Percentiles rank a stretch among this genome's conserved stretches.
These are phyloP conservation scores for Zaprionus lineosus DNA, from an alignment of 2,888 invertebrate genomes.

Conservation along the genomic window DNA sequence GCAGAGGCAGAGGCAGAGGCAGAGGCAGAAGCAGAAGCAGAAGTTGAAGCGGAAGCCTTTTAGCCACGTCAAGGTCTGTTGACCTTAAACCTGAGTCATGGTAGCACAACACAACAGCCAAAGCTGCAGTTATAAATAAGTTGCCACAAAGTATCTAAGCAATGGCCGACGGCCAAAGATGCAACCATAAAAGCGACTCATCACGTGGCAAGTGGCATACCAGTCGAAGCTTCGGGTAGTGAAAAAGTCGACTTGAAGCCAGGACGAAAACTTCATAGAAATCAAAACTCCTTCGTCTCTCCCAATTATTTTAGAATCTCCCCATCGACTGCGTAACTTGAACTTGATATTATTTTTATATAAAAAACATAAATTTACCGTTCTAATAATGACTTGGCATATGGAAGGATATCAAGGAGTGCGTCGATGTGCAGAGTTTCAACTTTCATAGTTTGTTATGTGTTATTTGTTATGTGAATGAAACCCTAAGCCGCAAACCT, in stretches of 20 bases:
- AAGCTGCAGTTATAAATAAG: conserved; percentile 42
- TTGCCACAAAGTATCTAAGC: conserved; percentile 31
- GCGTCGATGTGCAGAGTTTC: background rate
- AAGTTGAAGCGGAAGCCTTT: no score
- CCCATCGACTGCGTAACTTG: no score
- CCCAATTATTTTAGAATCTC: no score
- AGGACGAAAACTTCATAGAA: no score
- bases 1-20: no score
- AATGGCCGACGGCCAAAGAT: conserved; percentile 12
- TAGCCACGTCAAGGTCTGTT: conserved; percentile 35
- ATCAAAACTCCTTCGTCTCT: no score
- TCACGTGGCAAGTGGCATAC: no score
- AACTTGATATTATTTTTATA: no score
- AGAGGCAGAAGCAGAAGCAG: no score
- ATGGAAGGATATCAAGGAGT: conserved; percentile 14
- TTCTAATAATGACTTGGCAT: no score
- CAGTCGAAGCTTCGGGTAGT: conserved; percentile 6
- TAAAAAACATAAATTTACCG: no score
- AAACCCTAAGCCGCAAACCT: conserved; percentile 35
- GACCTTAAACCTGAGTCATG: conserved; percentile 52
- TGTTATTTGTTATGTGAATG: background rate
- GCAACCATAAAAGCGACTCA: conserved; percentile 28
- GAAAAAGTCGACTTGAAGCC: background rate
- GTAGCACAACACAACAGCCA: conserved; percentile 12
- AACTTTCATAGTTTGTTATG: background rate